Base-by-base conservation (phyloP, 2,888 invertebrate species). In the Elmis aenea region DNA sequence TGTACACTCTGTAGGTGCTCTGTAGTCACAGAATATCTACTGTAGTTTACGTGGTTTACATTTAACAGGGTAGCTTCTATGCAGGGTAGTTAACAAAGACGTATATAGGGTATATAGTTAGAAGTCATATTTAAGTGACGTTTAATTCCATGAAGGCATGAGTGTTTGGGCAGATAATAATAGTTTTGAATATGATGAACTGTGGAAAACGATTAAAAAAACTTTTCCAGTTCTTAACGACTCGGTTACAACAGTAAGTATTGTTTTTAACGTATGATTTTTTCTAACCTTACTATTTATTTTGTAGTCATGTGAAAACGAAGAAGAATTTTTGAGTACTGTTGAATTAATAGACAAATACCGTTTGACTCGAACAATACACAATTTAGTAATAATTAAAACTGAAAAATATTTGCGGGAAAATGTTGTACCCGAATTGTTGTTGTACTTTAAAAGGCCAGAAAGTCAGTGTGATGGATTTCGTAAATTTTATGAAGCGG, bases 401-500 rank as follows among this genome's bases (percentile, higher is more conserved):
- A 72, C 81, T 25, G 79, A 83, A 53, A 72, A 75, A 52, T 71
- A 76, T 52, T 64, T 82, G 28, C 71, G 81, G 2, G 73, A 75
- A 53, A 69, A 73, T 45, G 69, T 81, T 2, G 76, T 74, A 1
- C 80, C 82, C 5, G 62, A 69, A 22, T 84, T 84, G 65, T 84
- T 83, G 83, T 68, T 70, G 0, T 75, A 77, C 51, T 83, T 83
- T 59, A 66, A 63, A 2, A 71, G 69, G 44, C 63, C 67, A 1
- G 67, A 70, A 12, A 71, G 71, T 44, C 75, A 76, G 47, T 67
- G 71, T 3, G 71, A 75, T 53, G 79, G 79, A 9, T 83, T 83
- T 54, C 74, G 78, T 52, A 64, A 74, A 28, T 84, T 84, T 52
- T 78, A 77, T 52, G 70, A 72, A 32, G 81, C 83, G n/a, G 79